Percentiles rank a stretch among this genome's conserved stretches.
Conservation (phyloP, 2,888 invertebrate species). For the Hydropsyche betteni region DNA sequence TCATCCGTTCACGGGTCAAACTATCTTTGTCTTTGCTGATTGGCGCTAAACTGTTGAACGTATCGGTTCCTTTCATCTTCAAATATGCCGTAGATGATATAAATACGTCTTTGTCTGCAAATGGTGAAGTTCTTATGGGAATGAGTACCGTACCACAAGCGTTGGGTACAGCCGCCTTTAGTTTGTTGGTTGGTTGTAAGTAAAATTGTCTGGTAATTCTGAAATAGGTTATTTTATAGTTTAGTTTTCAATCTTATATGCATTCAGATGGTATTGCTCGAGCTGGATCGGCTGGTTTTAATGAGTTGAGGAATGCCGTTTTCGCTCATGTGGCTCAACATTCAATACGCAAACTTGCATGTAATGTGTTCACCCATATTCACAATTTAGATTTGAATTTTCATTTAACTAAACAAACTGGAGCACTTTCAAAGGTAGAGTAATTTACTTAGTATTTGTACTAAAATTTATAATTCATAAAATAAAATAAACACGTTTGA, state of each 20-base stretch:
- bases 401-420: constrained; percentile 94
- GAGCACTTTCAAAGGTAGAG: constrained; percentile 86
- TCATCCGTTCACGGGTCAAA: constrained; percentile 81
- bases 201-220: constrained; percentile 49
- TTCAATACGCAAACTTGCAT: constrained; percentile 93
- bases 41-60: constrained; percentile 88
- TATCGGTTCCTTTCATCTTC: constrained; percentile 94
- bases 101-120: constrained; percentile 68
- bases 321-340: constrained; percentile 98
- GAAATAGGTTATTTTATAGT: not conserved
- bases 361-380: constrained; percentile 94
- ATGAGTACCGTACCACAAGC: constrained; percentile 84
- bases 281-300: constrained; percentile 89
- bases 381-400: constrained; percentile 94
- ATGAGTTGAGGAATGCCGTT: constrained; percentile 96
- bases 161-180: constrained; percentile 78
- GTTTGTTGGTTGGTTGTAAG: constrained; percentile 90
- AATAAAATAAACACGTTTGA: not conserved
- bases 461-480: not conserved
- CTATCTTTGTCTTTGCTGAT: constrained; percentile 82
- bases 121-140: constrained; percentile 69
- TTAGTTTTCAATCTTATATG: constrained; percentile 34
- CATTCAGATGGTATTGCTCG: constrained; percentile 91
- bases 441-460: not conserved
- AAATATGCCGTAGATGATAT: constrained; percentile 92